Evolutionary conservation across 1,140 invertebrate genomes (phyloP), one percentile per base, ranked within the genome.

Genomic region (Penaeus chinensis): DNA sequence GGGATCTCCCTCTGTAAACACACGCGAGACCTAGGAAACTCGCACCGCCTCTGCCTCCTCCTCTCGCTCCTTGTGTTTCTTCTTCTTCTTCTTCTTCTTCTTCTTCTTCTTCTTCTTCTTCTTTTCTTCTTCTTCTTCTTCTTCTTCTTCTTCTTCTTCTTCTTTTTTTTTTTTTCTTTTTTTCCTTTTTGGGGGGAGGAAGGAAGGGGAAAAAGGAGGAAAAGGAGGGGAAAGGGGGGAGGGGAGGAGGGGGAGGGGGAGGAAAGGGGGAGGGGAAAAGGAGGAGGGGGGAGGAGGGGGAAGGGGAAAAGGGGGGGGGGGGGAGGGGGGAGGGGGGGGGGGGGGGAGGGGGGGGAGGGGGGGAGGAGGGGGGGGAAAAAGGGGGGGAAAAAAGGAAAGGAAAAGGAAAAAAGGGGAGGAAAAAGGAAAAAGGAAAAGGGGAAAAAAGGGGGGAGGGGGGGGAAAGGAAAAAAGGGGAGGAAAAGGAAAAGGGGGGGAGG

Each of bases 1-100:
- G 77, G 47, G 77, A 79, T 79, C 47, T 60, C 27, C 54, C 77
- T 60, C 77, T 60, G 77, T 79, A 79, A 60, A 79, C 77, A 79
- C 77, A 76, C 32, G 22, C 20, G 76, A 78, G 37, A 78, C 22
- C 77, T 60, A 60, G 19, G 37, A 22, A 54, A 54, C 54, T 54
- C 16, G 54, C 54, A 11, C 16, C 54, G 54, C 16, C 11, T 7
- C 11, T 8, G 10, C 54, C 54, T 54, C 54, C 10, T 54, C 54
- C 54, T 54, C 10, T 16, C 11, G 11, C 54, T 54, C 54, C 54
- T 5, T 13, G 7, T 47, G 7, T 13, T 47, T 13, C 47, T 47
- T 0, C 5, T 47, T 13, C 5, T 47, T 0, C 5, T 47, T 16
- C 54, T 13, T 16, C 54, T 13, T 2, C 11, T 13, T 13, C 47